Base-by-base conservation (phyloP, 2,888 invertebrate species). In the Biston stratarius region DNA sequence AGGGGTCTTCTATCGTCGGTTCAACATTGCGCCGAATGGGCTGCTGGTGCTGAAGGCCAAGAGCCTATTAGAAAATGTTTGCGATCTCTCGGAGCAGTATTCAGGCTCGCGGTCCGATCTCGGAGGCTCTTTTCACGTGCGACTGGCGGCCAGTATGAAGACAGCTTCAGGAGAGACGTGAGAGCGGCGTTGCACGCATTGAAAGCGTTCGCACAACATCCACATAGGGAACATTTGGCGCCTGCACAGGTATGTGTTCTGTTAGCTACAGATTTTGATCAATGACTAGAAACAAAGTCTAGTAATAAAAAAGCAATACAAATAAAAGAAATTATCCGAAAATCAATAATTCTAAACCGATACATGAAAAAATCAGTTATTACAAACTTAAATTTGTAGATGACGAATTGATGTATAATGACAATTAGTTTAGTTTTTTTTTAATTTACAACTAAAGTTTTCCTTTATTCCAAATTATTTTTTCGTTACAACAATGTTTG, bases 51-150 rank as follows among this genome's bases (percentile, higher is more conserved):
- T 0, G 98, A 98, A 74, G 97, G 97, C 51, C 98, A 98, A 71
- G 98, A 98, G 80, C 97, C 98, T 0, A 97, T 98, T 69, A 96
- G 97, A 84, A 98, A 97, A 82, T 98, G 98, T 82, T 97, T 98
- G 69, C 96, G 97, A 64, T 98, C 98, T 0, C 92, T 99, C 52
- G 98, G 98, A 83, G 98, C 98, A 71, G 97, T 99, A 75, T 98
- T 99, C 89, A 97, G 98, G 73, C 95, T 99, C 77, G 97, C 99
- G 2, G 98, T 99, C 45, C 97, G 98, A 77, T 99, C 98, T 49
- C 94, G 98, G 7, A 87, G 97, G 47, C 84, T 98, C 47, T 98
- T 98, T 91, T 96, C 97, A 0, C 94, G 97, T 15, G 98, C 98
- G 0, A 98, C 97, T 0, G 97, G 97, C 9, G 98, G 97, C 0